A percentile compares a stretch with the other conserved stretches of the same genome.
phyloP scores from a whole-genome alignment of 2,888 invertebrate species.

The Dugesia japonica region DNA sequence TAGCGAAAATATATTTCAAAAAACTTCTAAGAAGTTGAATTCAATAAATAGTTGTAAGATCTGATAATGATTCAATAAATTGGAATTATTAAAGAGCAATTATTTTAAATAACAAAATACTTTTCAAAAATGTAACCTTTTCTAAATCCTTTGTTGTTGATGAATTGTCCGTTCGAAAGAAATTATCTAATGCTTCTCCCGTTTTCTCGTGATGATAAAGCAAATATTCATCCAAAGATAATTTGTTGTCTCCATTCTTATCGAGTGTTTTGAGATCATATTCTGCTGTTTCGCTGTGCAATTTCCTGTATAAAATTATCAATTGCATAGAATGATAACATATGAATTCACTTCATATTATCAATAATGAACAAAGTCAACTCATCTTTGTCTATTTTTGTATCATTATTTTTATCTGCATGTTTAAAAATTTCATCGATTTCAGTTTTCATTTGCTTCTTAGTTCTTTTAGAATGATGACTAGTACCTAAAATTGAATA shows the following conservation, averaged over 20 bases:
- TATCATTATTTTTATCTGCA: not conserved
- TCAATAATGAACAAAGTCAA: not conserved
- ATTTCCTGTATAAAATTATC: not conserved
- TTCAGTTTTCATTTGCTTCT: not conserved
- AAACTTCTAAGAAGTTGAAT: too few relatives aligned
- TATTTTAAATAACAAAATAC: too few relatives aligned
- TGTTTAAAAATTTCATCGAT: not conserved
- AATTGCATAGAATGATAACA: not conserved
- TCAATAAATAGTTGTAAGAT: too few relatives aligned
- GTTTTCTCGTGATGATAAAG: not conserved
- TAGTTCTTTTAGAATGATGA: not conserved
- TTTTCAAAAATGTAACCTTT: too few relatives aligned
- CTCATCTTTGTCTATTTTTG: not conserved
- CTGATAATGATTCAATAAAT: too few relatives aligned
- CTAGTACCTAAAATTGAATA: not conserved
- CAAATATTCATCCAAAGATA: not conserved
- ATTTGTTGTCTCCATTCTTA: not conserved
- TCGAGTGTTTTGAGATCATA: not conserved
- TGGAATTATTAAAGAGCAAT: too few relatives aligned
- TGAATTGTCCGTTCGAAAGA: not conserved
- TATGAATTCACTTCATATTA: not conserved
- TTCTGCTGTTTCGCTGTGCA: not conserved
- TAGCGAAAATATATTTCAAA: too few relatives aligned
- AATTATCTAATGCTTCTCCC: not conserved
- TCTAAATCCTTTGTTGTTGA: not conserved